A percentile compares a stretch with the other conserved stretches of the same genome.
phyloP scores from a whole-genome alignment of 2,797 vertebrate species.

The Myotis pilosus region DNA sequence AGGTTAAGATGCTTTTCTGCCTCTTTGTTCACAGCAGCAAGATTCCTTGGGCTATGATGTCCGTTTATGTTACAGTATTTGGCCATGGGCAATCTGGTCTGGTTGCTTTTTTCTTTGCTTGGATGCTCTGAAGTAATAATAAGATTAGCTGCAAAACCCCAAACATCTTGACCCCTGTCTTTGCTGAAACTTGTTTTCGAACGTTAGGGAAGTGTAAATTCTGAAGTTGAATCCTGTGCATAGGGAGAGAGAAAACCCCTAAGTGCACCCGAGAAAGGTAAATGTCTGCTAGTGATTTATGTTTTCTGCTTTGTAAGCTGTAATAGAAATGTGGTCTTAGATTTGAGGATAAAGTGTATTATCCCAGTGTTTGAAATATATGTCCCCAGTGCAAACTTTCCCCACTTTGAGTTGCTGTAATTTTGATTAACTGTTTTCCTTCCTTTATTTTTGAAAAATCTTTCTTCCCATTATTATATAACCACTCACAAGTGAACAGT shows the following conservation, averaged over 20 bases:
- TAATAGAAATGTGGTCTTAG: conserved; percentile 59
- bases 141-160: conserved; percentile 65
- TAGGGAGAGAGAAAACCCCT: background rate
- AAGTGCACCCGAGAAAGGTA: conserved; percentile 45
- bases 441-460: conserved; percentile 43
- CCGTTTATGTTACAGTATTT: conserved; percentile 66
- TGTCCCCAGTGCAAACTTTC: conserved; percentile 48
- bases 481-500: background rate
- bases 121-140: conserved; percentile 65
- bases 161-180: conserved; percentile 64
- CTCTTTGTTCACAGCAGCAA: conserved; percentile 59
- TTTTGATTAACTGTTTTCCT: conserved; percentile 57
- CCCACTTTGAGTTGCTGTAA: conserved; percentile 45
- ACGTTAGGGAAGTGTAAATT: conserved; percentile 70
- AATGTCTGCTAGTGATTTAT: conserved; percentile 33
- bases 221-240: conserved; percentile 53
- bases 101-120: conserved; percentile 27
- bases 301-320: conserved; percentile 54
- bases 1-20: conserved; percentile 50
- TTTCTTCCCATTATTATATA: background rate
- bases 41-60: conserved; percentile 61
- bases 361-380: conserved; percentile 58
- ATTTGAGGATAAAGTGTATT: conserved; percentile 57
- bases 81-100: conserved; percentile 58
- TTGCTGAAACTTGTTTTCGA: conserved; percentile 59